Base-by-base conservation (phyloP, 2,113 vertebrate species). In the Deroptyus accipitrinus region DNA sequence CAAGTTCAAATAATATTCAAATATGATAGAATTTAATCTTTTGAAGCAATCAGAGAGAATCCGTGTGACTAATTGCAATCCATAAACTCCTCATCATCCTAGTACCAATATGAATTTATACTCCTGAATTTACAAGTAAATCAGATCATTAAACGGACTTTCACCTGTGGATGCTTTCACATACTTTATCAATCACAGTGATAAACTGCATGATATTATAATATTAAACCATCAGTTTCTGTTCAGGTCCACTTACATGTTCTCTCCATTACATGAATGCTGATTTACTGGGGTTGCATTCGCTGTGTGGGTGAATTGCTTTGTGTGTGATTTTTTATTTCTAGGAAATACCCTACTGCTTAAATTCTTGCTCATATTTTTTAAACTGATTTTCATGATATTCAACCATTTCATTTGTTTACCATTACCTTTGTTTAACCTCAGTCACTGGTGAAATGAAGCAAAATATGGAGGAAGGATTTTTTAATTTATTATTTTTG, bases 1-100 rank as follows among this genome's bases (percentile, higher is more conserved):
- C 6, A 69, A 31, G 42, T 72, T 91, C 4, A 9, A 81, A n/a
- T 83, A 8, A 16, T 78, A 17, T 16, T 67, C 20, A 57, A 19
- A 9, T 49, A 14, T 57, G 28, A n/a, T 4, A 31, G 33, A 75
- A 64, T 75, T 64, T 42, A 75, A 25, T 84, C 35, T 69, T 8
- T 51, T 42, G 23, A 66, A 79, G 28, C 25, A 64, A 41, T n/a
- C 35, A 31, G 9, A 72, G 54, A 64, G 83, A 82, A 68, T 39
- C 20, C 1, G 1, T 7, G 9, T 64, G 19, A 0, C 1, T 59
- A 49, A 44, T 42, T 85, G 41, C 9, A 39, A 5, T 30, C 33
- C 4, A 2, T 19, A 16, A 31, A 16, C 17, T 51, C 8, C 52
- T 91, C 66, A 16, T 57, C 48, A 9, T 49, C 17, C 12, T 52